Conservation (phyloP, 2,888 invertebrate species). For the Spodoptera exigua region DNA sequence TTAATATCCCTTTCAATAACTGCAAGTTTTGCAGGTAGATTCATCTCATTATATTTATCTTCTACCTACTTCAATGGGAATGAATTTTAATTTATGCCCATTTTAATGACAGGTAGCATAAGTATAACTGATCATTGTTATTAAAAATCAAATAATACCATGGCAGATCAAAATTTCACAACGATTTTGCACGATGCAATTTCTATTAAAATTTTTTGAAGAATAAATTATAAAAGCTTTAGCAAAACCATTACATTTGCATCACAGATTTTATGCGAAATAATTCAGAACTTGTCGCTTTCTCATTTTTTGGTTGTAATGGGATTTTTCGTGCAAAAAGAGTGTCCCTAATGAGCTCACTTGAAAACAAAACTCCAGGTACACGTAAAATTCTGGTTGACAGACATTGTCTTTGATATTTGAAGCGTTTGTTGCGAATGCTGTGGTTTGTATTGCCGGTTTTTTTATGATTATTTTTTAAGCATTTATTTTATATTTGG, state of each 20-base stretch:
- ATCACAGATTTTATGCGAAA: slow-evolving; percentile 12
- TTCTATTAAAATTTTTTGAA: too few relatives aligned
- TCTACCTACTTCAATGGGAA: too few relatives aligned
- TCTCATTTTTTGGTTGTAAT: slow-evolving; percentile 38
- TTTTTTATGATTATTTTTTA: slow-evolving; percentile 12
- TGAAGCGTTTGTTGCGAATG: slow-evolving; percentile 56
- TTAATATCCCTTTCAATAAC: too few relatives aligned
- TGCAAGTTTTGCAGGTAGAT: too few relatives aligned
- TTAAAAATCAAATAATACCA: too few relatives aligned
- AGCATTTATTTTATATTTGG: too few relatives aligned
- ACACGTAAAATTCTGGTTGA: slow-evolving; percentile 58
- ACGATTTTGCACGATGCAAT: too few relatives aligned
- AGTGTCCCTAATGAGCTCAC: slow-evolving; percentile 71
- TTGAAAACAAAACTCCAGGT: slow-evolving; percentile 70
- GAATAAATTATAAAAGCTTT: not conserved
- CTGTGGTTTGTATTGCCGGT: slow-evolving; percentile 33
- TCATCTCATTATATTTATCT: too few relatives aligned
- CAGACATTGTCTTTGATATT: slow-evolving; percentile 66
- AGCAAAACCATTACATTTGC: slow-evolving; percentile 1
- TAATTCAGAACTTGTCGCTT: slow-evolving; percentile 39
- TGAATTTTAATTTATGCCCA: too few relatives aligned
- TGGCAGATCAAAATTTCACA: too few relatives aligned
- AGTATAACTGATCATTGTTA: too few relatives aligned
- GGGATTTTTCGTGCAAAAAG: slow-evolving; percentile 51
- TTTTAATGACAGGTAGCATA: too few relatives aligned